Conservation (phyloP, 2,113 vertebrate genomes). For the Sardina pilchardus region DNA sequence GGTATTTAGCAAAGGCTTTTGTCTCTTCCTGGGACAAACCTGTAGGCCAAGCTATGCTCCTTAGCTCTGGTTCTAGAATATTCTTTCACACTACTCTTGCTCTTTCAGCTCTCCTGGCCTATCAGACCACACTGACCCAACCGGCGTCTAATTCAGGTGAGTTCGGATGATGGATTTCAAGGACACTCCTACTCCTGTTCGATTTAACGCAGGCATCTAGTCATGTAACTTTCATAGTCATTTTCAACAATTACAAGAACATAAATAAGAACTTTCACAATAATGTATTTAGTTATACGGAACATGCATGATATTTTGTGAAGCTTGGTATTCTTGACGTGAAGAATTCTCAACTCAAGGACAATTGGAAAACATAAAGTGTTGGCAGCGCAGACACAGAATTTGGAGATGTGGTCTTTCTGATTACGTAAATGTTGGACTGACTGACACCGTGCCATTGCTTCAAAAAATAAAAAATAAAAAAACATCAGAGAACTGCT, state of each 20-base stretch:
- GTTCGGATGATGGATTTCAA: no score
- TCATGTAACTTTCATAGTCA: no score
- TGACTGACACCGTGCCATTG: background rate
- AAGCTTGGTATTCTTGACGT: no score
- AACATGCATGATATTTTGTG: no score
- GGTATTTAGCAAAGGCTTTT: no score
- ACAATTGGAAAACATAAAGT: no score
- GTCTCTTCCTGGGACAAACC: background rate
- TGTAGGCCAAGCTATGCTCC: background rate
- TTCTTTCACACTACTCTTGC: background rate
- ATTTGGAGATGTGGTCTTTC: background rate
- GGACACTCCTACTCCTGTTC: no score
- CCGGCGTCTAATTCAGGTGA: background rate
- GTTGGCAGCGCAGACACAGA: background rate
- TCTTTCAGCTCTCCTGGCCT: background rate
- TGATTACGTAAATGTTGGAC: background rate
- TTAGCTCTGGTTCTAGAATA: background rate
- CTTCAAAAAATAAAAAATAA: background rate
- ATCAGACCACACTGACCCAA: background rate
- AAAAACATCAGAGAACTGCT: background rate
- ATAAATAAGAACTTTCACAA: no score
- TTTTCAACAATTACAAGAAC: no score
- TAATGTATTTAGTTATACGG: no score
- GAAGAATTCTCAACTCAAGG: no score
- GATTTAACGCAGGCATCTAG: no score